Base-by-base conservation (phyloP, 2,797 vertebrate genomes). In the Bovichtus variegatus region DNA sequence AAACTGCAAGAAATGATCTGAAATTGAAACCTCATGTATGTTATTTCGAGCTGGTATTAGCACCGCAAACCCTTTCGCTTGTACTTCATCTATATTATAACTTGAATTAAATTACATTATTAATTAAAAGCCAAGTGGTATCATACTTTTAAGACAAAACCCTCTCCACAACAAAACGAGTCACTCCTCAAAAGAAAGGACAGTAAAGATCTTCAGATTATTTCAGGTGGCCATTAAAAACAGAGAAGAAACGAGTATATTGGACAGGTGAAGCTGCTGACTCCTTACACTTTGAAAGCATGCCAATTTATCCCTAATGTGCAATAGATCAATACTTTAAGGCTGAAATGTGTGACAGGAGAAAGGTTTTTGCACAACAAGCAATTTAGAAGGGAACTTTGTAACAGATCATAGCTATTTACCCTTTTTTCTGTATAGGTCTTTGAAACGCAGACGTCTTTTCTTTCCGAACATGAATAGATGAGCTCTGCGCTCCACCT, bases 301-400 rank as follows among this genome's bases (percentile, higher is more conserved):
- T 49, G 68, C 21, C n/a, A 75, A 53, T 76, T 72, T 38, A 66
- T 70, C 50, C 2, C 25, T 0, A 12, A 46, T 7, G 21, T 69
- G 61, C 74, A 34, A 46, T 25, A 69, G 68, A 84, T 80, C 54
- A n/a, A 77, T 61, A 54, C 59, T 74, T 54, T 31, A 36, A 61
- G 64, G 34, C 54, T 25, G 34, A 61, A 44, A 18, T 34, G 44
- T 50, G 49, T 51, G 47, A 59, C 49, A 44, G 44, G 53, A 74
- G 29, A 64, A 53, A 68, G 3, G 0, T 23, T 47, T 74, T 65
- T 38, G 34, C 64, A 41, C 55, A 69, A 64, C 44, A 55, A 76
- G 41, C 75, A 41, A 36, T 74, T 80, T 47, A 51, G 15, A 78
- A 53, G 51, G 40, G 16, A 74, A 62, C 41, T 50, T 51, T 41